A percentile compares a stretch with the other conserved stretches of the same genome.
These are phyloP conservation scores for Protonemura montana DNA, from an alignment of 2,888 invertebrate genomes.

Conservation along the genomic window DNA sequence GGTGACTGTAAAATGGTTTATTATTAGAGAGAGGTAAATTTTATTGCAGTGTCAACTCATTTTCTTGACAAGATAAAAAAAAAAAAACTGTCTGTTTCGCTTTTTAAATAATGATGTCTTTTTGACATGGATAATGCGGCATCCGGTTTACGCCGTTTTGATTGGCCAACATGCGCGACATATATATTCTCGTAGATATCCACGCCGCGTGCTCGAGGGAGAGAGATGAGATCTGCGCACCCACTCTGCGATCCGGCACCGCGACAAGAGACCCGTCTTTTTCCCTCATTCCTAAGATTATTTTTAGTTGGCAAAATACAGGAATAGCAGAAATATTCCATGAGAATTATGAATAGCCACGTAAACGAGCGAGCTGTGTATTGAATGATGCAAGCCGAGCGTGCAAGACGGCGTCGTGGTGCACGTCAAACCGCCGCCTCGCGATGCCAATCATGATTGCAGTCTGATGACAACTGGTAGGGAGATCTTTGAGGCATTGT, in stretches of 20 bases:
- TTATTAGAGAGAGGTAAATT: conserved; percentile 1
- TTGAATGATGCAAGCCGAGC: conserved; percentile 22
- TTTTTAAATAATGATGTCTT: conserved; percentile 35
- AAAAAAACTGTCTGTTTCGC: conserved; percentile 9
- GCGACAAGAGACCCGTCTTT: conserved; percentile 41
- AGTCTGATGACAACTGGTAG: too few relatives aligned
- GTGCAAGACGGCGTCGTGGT: background rate
- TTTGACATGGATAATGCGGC: conserved; percentile 19
- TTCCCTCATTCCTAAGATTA: conserved; percentile 46
- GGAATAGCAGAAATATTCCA: conserved; percentile 44
- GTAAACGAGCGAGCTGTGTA: background rate
- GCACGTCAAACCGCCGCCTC: background rate
- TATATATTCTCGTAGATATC: background rate
- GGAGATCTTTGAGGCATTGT: background rate
- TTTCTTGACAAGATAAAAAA: conserved; percentile 7
- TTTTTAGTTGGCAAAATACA: conserved; percentile 44
- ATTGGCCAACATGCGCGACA: background rate
- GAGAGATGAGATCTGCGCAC: background rate
- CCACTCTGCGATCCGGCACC: conserved; percentile 44
- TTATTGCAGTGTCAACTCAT: conserved; percentile 25
- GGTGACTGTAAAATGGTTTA: background rate
- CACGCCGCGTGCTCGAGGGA: conserved; percentile 22
- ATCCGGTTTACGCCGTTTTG: conserved; percentile 17
- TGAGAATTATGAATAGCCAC: conserved; percentile 17
- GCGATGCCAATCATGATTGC: background rate